phyloP scores from a whole-genome alignment of 2,113 vertebrate genomes.

The Oryzias curvinotus region DNA sequence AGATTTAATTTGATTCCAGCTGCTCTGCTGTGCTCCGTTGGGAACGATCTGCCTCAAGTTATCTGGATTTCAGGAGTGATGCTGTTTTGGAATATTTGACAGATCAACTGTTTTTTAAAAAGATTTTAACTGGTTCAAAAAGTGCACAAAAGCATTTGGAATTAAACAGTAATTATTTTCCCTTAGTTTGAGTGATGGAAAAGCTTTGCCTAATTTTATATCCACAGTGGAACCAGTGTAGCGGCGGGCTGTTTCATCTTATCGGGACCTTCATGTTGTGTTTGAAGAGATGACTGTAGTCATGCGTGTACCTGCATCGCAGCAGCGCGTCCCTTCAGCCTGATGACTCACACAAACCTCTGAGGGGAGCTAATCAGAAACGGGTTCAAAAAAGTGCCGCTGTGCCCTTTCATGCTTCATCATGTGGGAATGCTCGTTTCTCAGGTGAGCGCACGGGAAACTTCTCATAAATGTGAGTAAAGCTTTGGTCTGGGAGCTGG shows the following conservation, averaged over 20 bases:
- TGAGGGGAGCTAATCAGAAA: conserved; percentile 33
- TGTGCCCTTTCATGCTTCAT: conserved; percentile 21
- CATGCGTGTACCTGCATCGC: conserved; percentile 9
- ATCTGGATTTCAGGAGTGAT: not conserved
- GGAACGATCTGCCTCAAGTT: conserved; percentile 10
- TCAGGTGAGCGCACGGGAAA: conserved; percentile 41
- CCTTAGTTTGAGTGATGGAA: not conserved
- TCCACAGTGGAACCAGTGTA: not conserved
- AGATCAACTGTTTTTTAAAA: too few species aligned
- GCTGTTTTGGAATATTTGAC: too few species aligned
- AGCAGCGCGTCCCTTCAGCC: not conserved
- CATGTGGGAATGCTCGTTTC: conserved; percentile 45
- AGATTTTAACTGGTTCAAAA: too few species aligned
- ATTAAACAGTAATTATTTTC: too few species aligned
- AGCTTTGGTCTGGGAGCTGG: conserved; percentile 27
- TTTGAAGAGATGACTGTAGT: not conserved
- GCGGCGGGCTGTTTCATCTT: conserved; percentile 16
- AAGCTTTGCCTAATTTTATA: not conserved
- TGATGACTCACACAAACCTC: conserved; percentile 40
- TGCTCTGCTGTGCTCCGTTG: conserved; percentile 11
- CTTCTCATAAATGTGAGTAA: conserved; percentile 44
- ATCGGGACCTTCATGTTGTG: conserved; percentile 5
- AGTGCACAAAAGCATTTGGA: too few species aligned
- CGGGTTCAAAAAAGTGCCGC: conserved; percentile 25
- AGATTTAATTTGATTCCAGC: conserved; percentile 21